phyloP scores from a whole-genome alignment of 1,140 invertebrate genomes.

The Platorchestia sp. region DNA sequence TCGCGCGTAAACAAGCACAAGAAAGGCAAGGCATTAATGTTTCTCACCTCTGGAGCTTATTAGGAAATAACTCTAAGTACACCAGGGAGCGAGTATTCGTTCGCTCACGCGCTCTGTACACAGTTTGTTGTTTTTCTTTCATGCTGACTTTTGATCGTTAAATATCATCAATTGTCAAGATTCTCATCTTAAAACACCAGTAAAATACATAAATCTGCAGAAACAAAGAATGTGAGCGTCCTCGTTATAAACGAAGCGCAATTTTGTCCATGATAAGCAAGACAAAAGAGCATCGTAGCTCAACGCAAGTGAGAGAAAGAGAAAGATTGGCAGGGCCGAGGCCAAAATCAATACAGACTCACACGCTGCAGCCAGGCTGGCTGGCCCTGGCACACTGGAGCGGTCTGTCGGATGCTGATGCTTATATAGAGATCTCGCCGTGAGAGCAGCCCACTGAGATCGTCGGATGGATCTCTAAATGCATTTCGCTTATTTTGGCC shows the following conservation, averaged over 20 bases:
- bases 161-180: not conserved
- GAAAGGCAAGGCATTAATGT: not conserved
- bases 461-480: not conserved
- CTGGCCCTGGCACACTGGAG: slow-evolving; percentile 9
- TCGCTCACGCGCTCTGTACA: not conserved
- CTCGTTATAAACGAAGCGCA: not conserved
- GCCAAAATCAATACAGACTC: not conserved
- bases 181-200: not conserved
- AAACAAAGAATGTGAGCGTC: not conserved
- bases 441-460: not conserved
- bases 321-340: not conserved
- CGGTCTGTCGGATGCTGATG: not conserved
- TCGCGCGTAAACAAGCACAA: not conserved
- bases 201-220: not conserved
- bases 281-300: not conserved
- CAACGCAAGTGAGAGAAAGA: not conserved
- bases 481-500: not conserved
- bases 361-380: not conserved
- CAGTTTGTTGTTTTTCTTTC: not conserved
- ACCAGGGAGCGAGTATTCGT: not conserved
- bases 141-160: not conserved
- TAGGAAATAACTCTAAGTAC: not conserved
- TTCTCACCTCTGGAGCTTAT: not conserved
- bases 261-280: not conserved
- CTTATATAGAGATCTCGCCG: slow-evolving; percentile 24